Evolutionary conservation across 2,888 invertebrate genomes (phyloP), one percentile per base, ranked within the genome.

Genomic region (Gari tellinella): DNA sequence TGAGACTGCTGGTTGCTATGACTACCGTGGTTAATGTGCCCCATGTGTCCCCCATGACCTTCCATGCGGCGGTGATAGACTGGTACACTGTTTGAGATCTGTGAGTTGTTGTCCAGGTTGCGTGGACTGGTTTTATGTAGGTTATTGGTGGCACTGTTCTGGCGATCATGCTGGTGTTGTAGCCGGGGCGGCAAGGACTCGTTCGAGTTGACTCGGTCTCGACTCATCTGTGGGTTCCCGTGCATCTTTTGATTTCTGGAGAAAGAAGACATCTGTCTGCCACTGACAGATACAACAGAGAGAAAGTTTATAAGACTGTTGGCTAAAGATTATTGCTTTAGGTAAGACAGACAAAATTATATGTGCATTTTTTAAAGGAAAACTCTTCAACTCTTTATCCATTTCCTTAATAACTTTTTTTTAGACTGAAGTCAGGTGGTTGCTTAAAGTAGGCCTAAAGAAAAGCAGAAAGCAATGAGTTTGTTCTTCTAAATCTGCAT

Each of bases 91-190:
- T 65, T 70, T 61, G 81, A 81, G 67, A 79, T 80, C 75, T 72
- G 77, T 14, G 77, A 37, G 19, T 49, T 4, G 46, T 69, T 72
- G 52, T 83, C 86, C 38, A 70, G 56, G 49, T 72, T 80, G 19
- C 84, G 60, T 17, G 85, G 85, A 83, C 87, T 87, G 70, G 82
- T 82, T 67, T 85, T 78, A 55, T 82, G 85, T 61, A 75, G 69
- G 62, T 56, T 66, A 52, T 51, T 62, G 46, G 65, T 73, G 45
- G 48, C 52, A 21, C 52, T 53, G 41, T 72, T 72, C 41, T 72
- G 61, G 31, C 68, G 69, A 37, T 78, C 58, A n/a, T 72, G 73
- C 55, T 72, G 66, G 48, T 76, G 66, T n/a, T 70, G 69, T 17
- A 76, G 64, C 25, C 72, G 69, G 7, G 72, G 75, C 10, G 76